Evolutionary conservation across 2,888 invertebrate species (phyloP).

Genomic region (Aricia artaxerxes): DNA sequence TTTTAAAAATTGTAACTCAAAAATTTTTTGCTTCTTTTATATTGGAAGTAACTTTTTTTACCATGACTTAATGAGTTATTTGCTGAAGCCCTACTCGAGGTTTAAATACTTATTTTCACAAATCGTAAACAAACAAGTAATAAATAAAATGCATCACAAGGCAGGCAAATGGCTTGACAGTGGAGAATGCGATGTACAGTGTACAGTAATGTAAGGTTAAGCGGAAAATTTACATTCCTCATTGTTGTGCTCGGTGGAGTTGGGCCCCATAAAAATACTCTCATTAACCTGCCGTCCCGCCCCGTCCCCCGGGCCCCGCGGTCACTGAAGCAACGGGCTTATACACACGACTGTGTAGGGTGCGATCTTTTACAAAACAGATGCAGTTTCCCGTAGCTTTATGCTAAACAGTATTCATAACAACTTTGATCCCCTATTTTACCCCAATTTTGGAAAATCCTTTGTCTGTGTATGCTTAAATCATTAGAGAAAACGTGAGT

Average conservation of each 20-base stretch:
- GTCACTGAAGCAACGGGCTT: background rate
- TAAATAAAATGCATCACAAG: background rate
- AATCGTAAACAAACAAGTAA: background rate
- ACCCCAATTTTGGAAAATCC: too few relatives aligned
- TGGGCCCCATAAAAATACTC: slow-evolving; percentile 73
- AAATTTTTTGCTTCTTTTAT: too few relatives aligned
- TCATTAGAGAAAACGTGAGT: too few relatives aligned
- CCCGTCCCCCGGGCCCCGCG: slow-evolving; percentile 51
- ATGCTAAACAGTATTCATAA: too few relatives aligned
- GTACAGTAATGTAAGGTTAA: slow-evolving; percentile 12
- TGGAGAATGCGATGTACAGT: background rate
- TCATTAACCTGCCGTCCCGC: slow-evolving; percentile 73
- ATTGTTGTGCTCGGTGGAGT: slow-evolving; percentile 55
- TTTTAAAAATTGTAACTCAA: too few relatives aligned
- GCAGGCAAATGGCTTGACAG: background rate
- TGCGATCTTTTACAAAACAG: background rate
- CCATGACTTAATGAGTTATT: too few relatives aligned
- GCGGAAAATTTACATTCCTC: slow-evolving; percentile 75
- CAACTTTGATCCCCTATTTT: too few relatives aligned
- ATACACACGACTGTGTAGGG: background rate
- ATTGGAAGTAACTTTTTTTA: too few relatives aligned
- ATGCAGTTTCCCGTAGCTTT: too few relatives aligned
- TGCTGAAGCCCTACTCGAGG: too few relatives aligned
- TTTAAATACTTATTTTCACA: background rate
- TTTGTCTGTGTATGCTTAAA: too few relatives aligned